Conservation (phyloP, 2,888 invertebrate genomes). For the Lapara coniferarum region DNA sequence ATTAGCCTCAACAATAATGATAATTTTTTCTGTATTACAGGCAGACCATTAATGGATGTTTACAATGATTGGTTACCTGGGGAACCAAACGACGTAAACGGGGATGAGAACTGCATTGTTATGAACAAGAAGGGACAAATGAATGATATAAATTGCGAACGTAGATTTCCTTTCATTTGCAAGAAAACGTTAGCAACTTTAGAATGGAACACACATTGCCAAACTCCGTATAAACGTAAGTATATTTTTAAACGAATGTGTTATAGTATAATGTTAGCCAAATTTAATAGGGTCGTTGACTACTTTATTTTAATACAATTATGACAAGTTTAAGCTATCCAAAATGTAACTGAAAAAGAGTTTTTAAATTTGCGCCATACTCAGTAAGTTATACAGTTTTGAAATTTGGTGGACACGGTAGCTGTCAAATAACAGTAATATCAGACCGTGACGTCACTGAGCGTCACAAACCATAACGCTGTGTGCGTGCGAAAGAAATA, state of each 20-base stretch:
- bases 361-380: no score
- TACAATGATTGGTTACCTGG: slow-evolving; percentile 61
- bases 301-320: no score
- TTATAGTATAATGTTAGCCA: not conserved
- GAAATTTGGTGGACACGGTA: no score
- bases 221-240: slow-evolving; percentile 42
- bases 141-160: slow-evolving; percentile 53
- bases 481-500: no score
- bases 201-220: slow-evolving; percentile 55
- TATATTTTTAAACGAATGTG: not conserved
- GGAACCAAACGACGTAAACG: slow-evolving; percentile 59
- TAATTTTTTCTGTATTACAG: slow-evolving; percentile 42
- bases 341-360: no score
- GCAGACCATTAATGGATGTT: slow-evolving; percentile 53
- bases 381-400: no score
- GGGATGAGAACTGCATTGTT: slow-evolving; percentile 57
- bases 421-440: no score
- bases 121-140: slow-evolving; percentile 45
- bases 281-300: no score
- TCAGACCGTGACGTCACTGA: no score
- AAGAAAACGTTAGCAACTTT: slow-evolving; percentile 52
- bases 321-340: no score
- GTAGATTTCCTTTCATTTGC: slow-evolving; percentile 55
- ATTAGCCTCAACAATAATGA: not conserved
- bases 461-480: no score